Evolutionary conservation across 1,140 invertebrate species (phyloP).

Genomic region (Colletes latitarsis): DNA sequence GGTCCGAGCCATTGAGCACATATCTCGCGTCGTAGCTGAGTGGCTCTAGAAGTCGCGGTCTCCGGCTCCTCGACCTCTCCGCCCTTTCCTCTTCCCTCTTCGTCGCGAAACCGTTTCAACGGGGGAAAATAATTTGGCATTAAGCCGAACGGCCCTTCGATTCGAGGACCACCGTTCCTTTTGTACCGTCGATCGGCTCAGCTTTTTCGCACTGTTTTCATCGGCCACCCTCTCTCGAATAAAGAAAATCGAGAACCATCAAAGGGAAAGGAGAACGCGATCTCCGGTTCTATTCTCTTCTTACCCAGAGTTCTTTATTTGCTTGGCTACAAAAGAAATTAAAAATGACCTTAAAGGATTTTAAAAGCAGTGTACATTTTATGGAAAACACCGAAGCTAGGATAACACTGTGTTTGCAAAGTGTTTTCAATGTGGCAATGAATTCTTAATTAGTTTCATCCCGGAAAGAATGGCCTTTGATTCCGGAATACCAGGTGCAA

Average conservation of each 20-base stretch:
- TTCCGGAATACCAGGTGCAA: no score
- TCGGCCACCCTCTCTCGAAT: not conserved
- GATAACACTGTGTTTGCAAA: no score
- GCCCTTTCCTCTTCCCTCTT: not conserved
- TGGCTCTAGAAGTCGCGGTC: slow-evolving; percentile 46
- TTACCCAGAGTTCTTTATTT: no score
- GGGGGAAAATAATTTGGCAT: slow-evolving; percentile 68
- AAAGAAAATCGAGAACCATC: not conserved
- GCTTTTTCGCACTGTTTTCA: slow-evolving; percentile 37
- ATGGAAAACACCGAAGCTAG: no score
- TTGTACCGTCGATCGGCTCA: slow-evolving; percentile 59
- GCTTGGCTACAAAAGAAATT: no score
- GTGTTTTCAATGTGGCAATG: no score
- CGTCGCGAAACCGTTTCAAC: slow-evolving; percentile 27
- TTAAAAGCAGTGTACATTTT: no score
- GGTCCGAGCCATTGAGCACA: slow-evolving; percentile 50
- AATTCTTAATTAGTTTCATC: no score
- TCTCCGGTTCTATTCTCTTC: slow-evolving; percentile 15
- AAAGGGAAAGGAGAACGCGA: not conserved
- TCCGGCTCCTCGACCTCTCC: slow-evolving; percentile 9
- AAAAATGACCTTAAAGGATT: no score
- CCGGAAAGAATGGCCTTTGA: no score
- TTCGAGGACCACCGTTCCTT: slow-evolving; percentile 47
- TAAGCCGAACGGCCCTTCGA: slow-evolving; percentile 61
- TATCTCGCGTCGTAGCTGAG: slow-evolving; percentile 56